These are phyloP conservation scores for Subacronicta megacephala DNA, from an alignment of 2,888 invertebrate genomes.

Conservation along the genomic window DNA sequence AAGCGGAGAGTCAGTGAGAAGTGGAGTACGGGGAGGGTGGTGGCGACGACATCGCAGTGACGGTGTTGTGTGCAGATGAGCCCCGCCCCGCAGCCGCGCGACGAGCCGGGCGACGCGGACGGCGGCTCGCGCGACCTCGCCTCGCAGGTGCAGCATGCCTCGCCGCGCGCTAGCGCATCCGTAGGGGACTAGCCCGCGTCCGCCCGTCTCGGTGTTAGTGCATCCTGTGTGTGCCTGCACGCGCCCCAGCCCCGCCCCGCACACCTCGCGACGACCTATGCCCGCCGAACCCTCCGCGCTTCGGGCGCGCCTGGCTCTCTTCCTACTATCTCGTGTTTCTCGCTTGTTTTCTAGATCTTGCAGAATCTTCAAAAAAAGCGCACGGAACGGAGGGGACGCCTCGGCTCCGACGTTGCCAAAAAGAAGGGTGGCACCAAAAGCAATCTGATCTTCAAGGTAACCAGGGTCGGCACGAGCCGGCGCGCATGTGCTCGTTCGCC, in stretches of 20 bases:
- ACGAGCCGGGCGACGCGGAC: constrained; percentile 82
- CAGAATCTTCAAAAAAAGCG: constrained; percentile 99
- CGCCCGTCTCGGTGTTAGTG: constrained; percentile 85
- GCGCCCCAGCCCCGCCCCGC: constrained; percentile 73
- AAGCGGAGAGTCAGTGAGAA: constrained; percentile 88
- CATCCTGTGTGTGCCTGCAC: constrained; percentile 81
- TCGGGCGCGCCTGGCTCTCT: constrained; percentile 89
- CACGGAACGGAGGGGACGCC: constrained; percentile 98
- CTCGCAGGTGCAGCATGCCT: constrained; percentile 86
- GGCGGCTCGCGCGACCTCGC: constrained; percentile 85
- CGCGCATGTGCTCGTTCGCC: constrained; percentile 89
- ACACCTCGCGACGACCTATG: constrained; percentile 73
- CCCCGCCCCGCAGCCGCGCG: constrained; percentile 86
- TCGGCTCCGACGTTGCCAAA: constrained; percentile 97
- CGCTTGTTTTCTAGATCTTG: constrained; percentile 98
- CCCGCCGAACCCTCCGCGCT: constrained; percentile 78
- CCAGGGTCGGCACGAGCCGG: constrained; percentile 91
- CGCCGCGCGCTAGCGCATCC: constrained; percentile 69
- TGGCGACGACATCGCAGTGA: constrained; percentile 83
- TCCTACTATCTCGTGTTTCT: constrained; percentile 96
- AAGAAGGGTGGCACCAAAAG: constrained; percentile 98
- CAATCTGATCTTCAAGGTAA: constrained; percentile 99
- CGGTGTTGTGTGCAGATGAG: constrained; percentile 89
- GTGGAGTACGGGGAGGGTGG: constrained; percentile 84
- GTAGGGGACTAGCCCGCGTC: constrained; percentile 86